Evolutionary conservation across 2,888 invertebrate genomes (phyloP), one percentile per base, ranked within the genome.

Genomic region (Scaptomyza polygonia): DNA sequence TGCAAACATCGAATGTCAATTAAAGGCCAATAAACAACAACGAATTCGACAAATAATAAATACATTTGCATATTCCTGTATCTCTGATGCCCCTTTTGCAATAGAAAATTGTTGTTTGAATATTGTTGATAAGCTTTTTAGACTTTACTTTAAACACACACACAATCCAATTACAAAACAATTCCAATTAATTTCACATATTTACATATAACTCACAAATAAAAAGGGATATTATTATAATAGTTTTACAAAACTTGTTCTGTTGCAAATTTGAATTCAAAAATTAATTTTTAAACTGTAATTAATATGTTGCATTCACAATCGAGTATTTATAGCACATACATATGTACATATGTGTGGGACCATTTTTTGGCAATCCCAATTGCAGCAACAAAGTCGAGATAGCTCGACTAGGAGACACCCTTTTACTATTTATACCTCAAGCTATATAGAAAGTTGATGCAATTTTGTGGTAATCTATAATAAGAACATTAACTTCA

Each of bases 251-350:
- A 6, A 27, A 52, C 45, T 4, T 42, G 42, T 42, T 18, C 25
- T 55, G 40, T 57, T 44, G 57, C 67, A 67, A 55, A 57, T 62
- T 39, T 6, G 49, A 63, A 66, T 59, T 78, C 68, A 77, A 80
- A 86, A 79, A 84, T 84, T 86, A 84, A 83, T 83, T 39, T 39
- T 83, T 69, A 75, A 84, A 72, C 53, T 67, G 58, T 75, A 80
- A 80, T 80, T 83, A 80, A 78, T 80, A 75, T 72, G 73, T 67
- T 47, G 16, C n/a, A 56, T 16, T 47, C 29, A 18, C n/a, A 11
- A 7, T 40, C 59, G 29, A 34, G 30, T 40, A 69, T 67, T 52
- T 32, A 42, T 54, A 34, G 29, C 43, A 44, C 32, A 47, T 40
- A 54, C 42, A 49, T 18, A 27, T 4, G 25, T 25, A 5, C 25